Evolutionary conservation across 1,140 invertebrate genomes (phyloP), one percentile per base, ranked within the genome.

Genomic region (Armadillidium nasatum): DNA sequence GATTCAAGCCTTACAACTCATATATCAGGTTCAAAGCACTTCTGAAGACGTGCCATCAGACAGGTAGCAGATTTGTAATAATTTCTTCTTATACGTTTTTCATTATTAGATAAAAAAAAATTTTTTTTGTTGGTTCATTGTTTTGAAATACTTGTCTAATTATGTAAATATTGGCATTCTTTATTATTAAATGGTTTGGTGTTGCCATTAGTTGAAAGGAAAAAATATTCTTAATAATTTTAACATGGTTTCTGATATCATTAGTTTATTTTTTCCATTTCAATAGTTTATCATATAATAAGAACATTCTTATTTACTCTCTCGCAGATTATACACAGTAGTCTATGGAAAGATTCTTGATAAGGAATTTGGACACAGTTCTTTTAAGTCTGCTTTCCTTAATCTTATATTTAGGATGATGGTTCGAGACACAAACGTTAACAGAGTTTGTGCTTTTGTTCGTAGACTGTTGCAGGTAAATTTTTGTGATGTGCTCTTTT

Each of bases 291-390:
- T 33, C 33, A 33, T 33, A 33, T 3, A n/a, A n/a, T n/a, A 33
- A 33, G 33, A 33, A 6, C 50, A 7, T 60, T 60, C 19, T 60
- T 60, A 60, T 15, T 50, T 60, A 15, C 19, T 7, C 11, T 70
- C 15, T 11, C 19, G 9, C 74, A 76, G 96, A 75, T 99, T 94
- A 87, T 98, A 98, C 86, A 89, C 89, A 77, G 90, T 94, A 0
- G 87, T 99, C 21, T 99, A 99, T 84, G 88, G 89, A 45, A 97
- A 97, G 84, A 83, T 99, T 72, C 82, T 91, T 0, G 93, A 94
- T 83, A 87, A 91, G 2, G 89, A 92, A 78, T 87, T 98, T 50
- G 87, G 89, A 72, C 88, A 86, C 19, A 91, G 91, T 0, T 90
- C 90, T 7, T 91, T 93, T 80, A 90, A 92, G 23, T 90, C 93